A percentile compares a stretch with the other conserved stretches of the same genome.
phyloP scores from a whole-genome alignment of 2,113 vertebrate species.

The Polypterus bichir region DNA sequence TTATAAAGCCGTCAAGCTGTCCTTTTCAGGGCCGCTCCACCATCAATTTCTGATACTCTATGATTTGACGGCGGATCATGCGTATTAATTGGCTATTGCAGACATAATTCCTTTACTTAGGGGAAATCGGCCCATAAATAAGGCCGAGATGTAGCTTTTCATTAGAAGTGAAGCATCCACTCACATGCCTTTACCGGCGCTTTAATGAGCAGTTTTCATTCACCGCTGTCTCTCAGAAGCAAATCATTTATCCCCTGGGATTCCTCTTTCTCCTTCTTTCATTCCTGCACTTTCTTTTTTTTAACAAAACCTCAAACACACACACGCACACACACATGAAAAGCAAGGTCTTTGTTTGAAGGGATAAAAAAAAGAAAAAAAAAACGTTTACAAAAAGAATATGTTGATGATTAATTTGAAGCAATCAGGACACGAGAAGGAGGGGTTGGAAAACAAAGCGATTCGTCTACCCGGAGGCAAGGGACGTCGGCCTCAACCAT shows the following conservation, averaged over 20 bases:
- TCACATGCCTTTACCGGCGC: neutral
- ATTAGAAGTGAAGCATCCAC: neutral
- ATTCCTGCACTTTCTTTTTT: neutral
- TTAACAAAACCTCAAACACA: slow-evolving; percentile 6
- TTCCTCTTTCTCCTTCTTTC: neutral
- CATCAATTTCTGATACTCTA: too few relatives aligned
- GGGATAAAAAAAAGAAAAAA: neutral
- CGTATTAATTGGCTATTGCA: neutral
- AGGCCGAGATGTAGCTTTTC: neutral
- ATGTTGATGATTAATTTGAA: neutral
- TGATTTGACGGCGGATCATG: neutral
- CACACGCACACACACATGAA: slow-evolving; percentile 3
- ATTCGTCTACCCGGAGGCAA: neutral
- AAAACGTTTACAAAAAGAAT: neutral
- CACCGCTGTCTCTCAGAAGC: neutral
- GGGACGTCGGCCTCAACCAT: neutral
- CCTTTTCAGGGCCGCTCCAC: too few relatives aligned
- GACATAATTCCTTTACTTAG: neutral
- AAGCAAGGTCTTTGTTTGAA: slow-evolving; percentile 2
- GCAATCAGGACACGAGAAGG: neutral
- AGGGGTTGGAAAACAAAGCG: neutral
- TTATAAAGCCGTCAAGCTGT: too few relatives aligned
- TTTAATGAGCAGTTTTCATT: neutral
- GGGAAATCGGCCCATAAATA: neutral
- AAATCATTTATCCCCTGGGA: neutral